A percentile compares a stretch with the other conserved stretches of the same genome.
phyloP scores from a whole-genome alignment of 2,888 invertebrate species.

The Heliconius charithonia region DNA sequence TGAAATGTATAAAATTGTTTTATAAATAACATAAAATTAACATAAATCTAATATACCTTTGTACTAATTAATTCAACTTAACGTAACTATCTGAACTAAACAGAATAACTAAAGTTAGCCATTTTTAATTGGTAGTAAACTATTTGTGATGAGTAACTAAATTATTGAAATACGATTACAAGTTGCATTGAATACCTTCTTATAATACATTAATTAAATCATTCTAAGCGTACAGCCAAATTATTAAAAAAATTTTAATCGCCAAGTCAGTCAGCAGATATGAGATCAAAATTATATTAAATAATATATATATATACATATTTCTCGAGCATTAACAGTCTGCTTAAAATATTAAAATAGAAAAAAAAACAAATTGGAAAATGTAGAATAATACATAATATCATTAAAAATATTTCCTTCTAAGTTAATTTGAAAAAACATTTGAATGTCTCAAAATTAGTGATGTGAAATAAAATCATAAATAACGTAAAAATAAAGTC shows the following conservation, averaged over 20 bases:
- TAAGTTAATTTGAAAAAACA: background rate
- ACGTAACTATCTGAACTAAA: slow-evolving; percentile 46
- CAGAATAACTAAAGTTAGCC: slow-evolving; percentile 32
- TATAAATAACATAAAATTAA: slow-evolving; percentile 51
- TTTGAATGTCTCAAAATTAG: background rate
- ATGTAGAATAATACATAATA: background rate
- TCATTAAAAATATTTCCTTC: background rate
- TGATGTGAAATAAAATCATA: background rate
- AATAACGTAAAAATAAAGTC: background rate
- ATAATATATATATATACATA: slow-evolving; percentile 17
- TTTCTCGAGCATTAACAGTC: slow-evolving; percentile 13
- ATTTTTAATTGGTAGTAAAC: slow-evolving; percentile 28
- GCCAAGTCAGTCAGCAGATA: slow-evolving; percentile 64
- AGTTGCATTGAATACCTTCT: slow-evolving; percentile 52
- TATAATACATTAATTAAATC: slow-evolving; percentile 48
- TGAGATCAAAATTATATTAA: slow-evolving; percentile 71
- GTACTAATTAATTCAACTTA: slow-evolving; percentile 77
- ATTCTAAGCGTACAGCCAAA: slow-evolving; percentile 44
- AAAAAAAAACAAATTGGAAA: background rate
- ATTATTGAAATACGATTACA: slow-evolving; percentile 46
- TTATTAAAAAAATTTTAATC: slow-evolving; percentile 48
- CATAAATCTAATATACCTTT: slow-evolving; percentile 62
- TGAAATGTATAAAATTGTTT: slow-evolving; percentile 51
- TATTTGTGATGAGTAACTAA: slow-evolving; percentile 61
- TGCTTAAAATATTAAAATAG: background rate